Percentiles rank a stretch among this genome's conserved stretches.
Conservation (phyloP, 1,140 invertebrate genomes). For the Danaus plexippus region DNA sequence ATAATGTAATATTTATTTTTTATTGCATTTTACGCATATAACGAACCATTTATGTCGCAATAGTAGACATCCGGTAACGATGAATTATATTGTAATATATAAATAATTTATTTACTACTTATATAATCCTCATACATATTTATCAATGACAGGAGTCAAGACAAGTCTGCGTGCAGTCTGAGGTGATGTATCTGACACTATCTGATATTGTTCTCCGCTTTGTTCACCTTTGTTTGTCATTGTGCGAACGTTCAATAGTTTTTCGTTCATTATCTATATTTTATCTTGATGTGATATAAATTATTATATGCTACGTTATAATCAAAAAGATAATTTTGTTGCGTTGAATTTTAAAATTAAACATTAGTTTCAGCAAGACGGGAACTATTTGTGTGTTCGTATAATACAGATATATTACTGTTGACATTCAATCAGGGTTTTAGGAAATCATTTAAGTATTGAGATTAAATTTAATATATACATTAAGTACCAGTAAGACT, state of each 20-base stretch:
- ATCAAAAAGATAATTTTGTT: background rate
- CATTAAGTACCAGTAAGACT: no score
- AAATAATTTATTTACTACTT: no score
- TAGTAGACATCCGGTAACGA: no score
- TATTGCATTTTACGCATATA: no score
- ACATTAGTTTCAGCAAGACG: background rate
- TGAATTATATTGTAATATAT: no score
- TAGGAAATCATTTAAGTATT: no score
- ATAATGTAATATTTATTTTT: no score
- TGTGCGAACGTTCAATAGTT: background rate
- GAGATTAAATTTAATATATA: no score
- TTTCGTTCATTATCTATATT: background rate
- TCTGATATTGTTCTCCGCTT: background rate
- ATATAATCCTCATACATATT: no score
- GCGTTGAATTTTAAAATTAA: background rate
- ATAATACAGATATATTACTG: background rate
- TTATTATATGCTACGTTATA: no score
- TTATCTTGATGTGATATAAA: no score
- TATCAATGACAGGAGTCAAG: conserved; percentile 2
- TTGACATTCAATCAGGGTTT: background rate
- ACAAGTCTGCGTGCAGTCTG: conserved; percentile 10
- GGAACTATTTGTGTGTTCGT: background rate
- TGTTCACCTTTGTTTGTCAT: conserved; percentile 11
- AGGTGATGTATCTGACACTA: conserved; percentile 11
- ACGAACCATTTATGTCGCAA: no score